These are phyloP conservation scores for Drosophila mauritiana DNA, from an alignment of 1,140 invertebrate genomes.

Conservation along the genomic window DNA sequence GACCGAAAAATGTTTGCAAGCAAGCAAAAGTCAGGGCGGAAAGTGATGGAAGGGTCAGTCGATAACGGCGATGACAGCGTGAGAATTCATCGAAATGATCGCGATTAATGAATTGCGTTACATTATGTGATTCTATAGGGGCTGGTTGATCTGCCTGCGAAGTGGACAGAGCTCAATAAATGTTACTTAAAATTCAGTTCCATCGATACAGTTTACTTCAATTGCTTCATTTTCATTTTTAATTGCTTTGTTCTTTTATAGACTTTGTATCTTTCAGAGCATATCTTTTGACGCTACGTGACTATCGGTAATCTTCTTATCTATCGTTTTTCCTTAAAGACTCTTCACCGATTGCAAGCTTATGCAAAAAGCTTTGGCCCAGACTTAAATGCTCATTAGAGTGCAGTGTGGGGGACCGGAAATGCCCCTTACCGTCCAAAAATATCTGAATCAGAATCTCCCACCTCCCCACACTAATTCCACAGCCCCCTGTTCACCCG, in stretches of 20 bases:
- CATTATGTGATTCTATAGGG: no score
- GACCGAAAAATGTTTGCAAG: slow-evolving; percentile 54
- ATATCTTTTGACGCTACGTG: background rate
- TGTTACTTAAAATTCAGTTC: no score
- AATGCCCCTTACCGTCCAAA: background rate
- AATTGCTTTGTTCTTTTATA: background rate
- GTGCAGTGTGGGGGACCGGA: slow-evolving; percentile 1
- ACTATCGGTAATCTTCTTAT: slow-evolving; percentile 7
- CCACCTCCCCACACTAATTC: background rate
- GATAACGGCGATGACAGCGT: slow-evolving; percentile 11
- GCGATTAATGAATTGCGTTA: background rate
- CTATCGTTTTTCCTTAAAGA: background rate
- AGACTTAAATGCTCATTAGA: slow-evolving; percentile 71
- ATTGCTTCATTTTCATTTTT: background rate
- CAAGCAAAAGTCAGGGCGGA: slow-evolving; percentile 43
- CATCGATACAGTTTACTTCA: no score
- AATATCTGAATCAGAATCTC: background rate
- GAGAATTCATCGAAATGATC: slow-evolving; percentile 11
- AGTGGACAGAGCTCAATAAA: no score
- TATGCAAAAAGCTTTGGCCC: slow-evolving; percentile 44
- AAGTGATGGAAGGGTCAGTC: background rate
- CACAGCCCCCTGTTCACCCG: background rate
- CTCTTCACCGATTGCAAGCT: slow-evolving; percentile 9
- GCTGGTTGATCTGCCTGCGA: no score
- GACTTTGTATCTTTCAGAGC: background rate